These are phyloP conservation scores for Unio pictorum DNA, from an alignment of 2,888 invertebrate species.

Conservation along the genomic window DNA sequence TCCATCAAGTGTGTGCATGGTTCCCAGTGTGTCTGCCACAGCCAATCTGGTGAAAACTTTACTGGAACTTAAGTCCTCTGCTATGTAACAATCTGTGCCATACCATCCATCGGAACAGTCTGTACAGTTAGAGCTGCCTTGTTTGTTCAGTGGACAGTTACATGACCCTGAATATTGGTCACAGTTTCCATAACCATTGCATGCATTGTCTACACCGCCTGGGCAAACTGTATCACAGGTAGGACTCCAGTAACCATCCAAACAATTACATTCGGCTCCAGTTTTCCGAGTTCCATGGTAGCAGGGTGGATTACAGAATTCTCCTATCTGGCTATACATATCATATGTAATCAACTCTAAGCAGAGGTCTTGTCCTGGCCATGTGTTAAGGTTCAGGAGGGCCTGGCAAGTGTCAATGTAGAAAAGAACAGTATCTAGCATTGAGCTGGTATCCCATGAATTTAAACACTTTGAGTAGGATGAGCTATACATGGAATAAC, in stretches of 20 bases:
- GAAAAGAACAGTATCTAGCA: conserved; percentile 22
- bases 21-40: conserved; percentile 33
- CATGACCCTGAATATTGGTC: conserved; percentile 41
- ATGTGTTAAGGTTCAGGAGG: conserved; percentile 18
- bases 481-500: too few relatives aligned
- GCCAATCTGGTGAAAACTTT: conserved; percentile 10
- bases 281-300: too few relatives aligned
- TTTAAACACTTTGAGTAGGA: conserved; percentile 22
- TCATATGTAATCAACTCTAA: conserved; percentile 10
- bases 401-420: conserved; percentile 47
- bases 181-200: conserved; percentile 52
- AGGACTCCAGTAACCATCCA: conserved; percentile 41
- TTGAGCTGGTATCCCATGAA: conserved; percentile 20
- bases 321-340: too few relatives aligned
- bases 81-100: conserved; percentile 34
- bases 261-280: conserved; percentile 29
- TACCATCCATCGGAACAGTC: conserved; percentile 47
- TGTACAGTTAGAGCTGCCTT: conserved; percentile 37
- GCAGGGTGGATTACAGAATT: too few relatives aligned
- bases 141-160: conserved; percentile 45
- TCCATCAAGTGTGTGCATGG: conserved; percentile 43
- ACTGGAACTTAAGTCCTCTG: not conserved
- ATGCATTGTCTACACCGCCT: conserved; percentile 44
- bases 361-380: conserved; percentile 46
- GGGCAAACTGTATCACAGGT: conserved; percentile 49